phyloP scores from a whole-genome alignment of 2,888 invertebrate genomes.

The Eupithecia inturbata region DNA sequence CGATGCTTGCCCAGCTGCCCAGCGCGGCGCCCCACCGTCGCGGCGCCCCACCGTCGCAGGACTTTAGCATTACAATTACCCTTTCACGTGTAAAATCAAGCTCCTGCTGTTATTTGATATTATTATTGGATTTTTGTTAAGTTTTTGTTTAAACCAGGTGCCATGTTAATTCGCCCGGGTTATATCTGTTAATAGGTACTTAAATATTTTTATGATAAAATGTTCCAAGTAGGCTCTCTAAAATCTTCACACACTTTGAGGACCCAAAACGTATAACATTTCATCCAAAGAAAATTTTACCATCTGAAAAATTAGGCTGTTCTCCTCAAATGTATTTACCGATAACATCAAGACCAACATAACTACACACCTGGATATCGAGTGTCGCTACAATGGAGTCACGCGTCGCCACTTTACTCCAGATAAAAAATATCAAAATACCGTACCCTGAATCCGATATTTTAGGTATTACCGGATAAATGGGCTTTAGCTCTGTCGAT shows the following conservation, averaged over 20 bases:
- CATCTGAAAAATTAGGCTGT: neutral
- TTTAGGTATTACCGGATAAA: conserved; percentile 34
- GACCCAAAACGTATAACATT: neutral
- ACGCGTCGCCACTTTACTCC: conserved; percentile 59
- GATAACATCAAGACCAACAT: conserved; percentile 12
- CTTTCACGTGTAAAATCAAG: too few species aligned
- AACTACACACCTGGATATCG: conserved; percentile 26
- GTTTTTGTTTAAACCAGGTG: too few species aligned
- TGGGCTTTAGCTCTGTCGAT: conserved; percentile 32
- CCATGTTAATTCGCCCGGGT: too few species aligned
- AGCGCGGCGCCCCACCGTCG: too few species aligned
- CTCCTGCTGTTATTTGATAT: too few species aligned
- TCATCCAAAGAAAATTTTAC: neutral
- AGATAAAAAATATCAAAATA: conserved; percentile 36
- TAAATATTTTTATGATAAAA: neutral
- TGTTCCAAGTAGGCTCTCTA: neutral
- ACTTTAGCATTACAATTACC: too few species aligned
- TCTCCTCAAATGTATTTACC: conserved; percentile 16
- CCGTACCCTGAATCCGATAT: conserved; percentile 33
- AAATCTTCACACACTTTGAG: neutral
- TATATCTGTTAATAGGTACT: too few species aligned
- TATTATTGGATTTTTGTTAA: too few species aligned
- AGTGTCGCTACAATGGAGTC: conserved; percentile 59
- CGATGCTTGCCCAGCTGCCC: too few species aligned
- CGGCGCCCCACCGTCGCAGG: too few species aligned